A percentile compares a stretch with the other conserved stretches of the same genome.
Evolutionary conservation across 1,140 invertebrate genomes (phyloP).

Genomic region (Acromyrmex charruanus): DNA sequence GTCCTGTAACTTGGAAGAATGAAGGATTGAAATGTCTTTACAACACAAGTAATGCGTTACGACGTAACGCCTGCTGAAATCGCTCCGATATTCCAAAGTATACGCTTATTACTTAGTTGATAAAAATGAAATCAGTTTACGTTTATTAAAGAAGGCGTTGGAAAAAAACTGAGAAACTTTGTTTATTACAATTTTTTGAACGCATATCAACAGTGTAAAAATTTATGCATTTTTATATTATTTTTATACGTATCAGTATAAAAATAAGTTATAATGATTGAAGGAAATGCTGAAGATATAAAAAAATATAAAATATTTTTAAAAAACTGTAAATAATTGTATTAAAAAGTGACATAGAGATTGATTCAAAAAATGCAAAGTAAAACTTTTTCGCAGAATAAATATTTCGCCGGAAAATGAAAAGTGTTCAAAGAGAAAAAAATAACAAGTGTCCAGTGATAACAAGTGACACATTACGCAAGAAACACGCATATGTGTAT

Average conservation of each 20-base stretch:
- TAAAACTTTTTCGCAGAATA: background rate
- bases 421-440: background rate
- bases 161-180: background rate
- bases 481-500: background rate
- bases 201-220: background rate
- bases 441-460: background rate
- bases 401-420: background rate
- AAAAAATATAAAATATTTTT: background rate
- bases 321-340: background rate
- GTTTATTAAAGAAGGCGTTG: background rate
- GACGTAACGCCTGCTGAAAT: background rate
- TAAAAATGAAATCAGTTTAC: background rate
- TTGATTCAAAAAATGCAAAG: background rate
- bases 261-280: background rate
- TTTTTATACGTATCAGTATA: background rate
- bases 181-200: background rate
- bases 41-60: background rate
- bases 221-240: constrained; percentile 4
- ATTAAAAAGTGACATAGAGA: background rate
- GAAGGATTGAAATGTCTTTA: constrained; percentile 51
- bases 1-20: constrained; percentile 36
- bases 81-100: background rate
- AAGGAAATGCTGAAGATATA: background rate
- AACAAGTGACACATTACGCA: background rate
- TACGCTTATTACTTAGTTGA: background rate